These are phyloP conservation scores for Neopelma chrysocephalum DNA, from an alignment of 2,797 vertebrate genomes.

Conservation along the genomic window DNA sequence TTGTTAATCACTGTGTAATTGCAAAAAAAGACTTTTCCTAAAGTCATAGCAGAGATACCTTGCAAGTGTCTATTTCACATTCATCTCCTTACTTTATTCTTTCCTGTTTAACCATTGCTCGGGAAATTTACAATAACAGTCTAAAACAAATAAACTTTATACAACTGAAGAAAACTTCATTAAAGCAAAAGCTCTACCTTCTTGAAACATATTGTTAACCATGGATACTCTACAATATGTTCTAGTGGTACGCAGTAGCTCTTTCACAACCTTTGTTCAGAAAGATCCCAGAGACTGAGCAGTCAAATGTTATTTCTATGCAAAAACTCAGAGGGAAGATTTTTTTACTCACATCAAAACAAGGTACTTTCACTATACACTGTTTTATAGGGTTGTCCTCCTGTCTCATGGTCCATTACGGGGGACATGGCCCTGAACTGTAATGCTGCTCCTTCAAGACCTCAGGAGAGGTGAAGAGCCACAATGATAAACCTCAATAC, in stretches of 20 bases:
- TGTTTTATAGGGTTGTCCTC: not conserved
- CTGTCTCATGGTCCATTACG: not conserved
- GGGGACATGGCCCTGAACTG: not conserved
- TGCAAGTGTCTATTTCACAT: not conserved
- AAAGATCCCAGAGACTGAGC: not conserved
- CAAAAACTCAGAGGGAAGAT: not conserved
- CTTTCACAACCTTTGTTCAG: not conserved
- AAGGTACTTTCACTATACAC: not conserved
- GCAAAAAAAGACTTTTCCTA: conserved; percentile 34
- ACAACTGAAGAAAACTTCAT: not conserved
- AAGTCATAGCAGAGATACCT: conserved; percentile 27
- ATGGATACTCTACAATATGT: not conserved
- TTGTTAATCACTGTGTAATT: conserved; percentile 63
- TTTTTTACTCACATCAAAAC: not conserved
- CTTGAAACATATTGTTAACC: not conserved
- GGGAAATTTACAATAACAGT: not conserved
- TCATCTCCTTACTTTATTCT: not conserved
- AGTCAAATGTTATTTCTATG: not conserved
- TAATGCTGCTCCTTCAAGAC: not conserved
- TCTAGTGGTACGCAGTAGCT: not conserved
- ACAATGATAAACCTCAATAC: not conserved
- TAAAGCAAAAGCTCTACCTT: not conserved
- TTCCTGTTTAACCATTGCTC: not conserved
- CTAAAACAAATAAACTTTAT: not conserved
- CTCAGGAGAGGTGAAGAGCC: not conserved